A percentile compares a stretch with the other conserved stretches of the same genome.
phyloP scores from a whole-genome alignment of 2,797 vertebrate genomes.

The Microcaecilia unicolor region DNA sequence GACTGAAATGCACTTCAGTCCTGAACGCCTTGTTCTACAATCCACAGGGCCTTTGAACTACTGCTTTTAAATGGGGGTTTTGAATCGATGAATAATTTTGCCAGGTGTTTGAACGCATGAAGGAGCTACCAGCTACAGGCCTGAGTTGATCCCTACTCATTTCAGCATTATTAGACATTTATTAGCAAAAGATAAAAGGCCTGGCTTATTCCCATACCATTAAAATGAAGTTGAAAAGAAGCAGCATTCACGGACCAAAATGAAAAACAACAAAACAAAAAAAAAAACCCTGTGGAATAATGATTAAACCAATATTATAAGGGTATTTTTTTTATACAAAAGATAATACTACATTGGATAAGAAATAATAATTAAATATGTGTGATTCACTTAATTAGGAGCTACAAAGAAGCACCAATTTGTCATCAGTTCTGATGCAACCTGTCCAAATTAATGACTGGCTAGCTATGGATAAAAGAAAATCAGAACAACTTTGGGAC shows the following conservation, averaged over 20 bases:
- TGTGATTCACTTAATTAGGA: background rate
- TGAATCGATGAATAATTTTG: conserved; percentile 82
- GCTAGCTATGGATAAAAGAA: background rate
- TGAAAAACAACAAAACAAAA: too few species aligned
- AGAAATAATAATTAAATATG: background rate
- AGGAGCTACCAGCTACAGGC: conserved; percentile 27
- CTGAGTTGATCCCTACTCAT: conserved; percentile 25
- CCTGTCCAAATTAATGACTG: background rate
- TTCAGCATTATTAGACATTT: conserved; percentile 34
- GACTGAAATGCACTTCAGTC: conserved; percentile 65
- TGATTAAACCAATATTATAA: conserved; percentile 47
- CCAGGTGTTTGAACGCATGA: conserved; percentile 59
- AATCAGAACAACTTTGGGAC: background rate
- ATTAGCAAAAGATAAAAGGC: conserved; percentile 64
- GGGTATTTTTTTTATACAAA: background rate
- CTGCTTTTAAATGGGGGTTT: conserved; percentile 70
- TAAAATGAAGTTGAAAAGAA: conserved; percentile 67
- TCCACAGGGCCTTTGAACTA: conserved; percentile 70
- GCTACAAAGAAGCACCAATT: background rate
- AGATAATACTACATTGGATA: background rate
- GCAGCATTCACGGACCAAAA: conserved; percentile 46
- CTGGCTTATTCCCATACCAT: conserved; percentile 62
- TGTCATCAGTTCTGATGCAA: background rate
- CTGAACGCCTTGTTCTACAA: conserved; percentile 57
- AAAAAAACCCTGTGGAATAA: conserved; percentile 61